Evolutionary conservation across 2,797 vertebrate genomes (phyloP).

Genomic region (Limosa lapponica): DNA sequence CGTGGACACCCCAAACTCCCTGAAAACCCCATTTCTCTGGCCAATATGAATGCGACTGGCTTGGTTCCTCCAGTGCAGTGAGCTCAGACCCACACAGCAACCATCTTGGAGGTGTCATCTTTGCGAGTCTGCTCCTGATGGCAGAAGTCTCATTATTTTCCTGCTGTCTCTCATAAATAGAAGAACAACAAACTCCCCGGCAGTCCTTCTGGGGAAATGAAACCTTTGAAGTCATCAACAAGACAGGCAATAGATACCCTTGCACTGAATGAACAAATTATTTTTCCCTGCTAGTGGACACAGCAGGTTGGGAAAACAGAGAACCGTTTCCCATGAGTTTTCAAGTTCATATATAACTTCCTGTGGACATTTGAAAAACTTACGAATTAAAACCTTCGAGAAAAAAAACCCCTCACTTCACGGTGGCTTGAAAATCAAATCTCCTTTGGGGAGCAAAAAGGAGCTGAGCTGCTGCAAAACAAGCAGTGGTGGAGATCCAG

Average conservation of each 20-base stretch:
- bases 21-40: not conserved
- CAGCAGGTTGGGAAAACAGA: not conserved
- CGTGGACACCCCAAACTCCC: accelerated
- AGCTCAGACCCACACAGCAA: not conserved
- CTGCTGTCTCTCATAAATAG: not conserved
- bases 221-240: not conserved
- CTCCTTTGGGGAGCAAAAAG: not conserved
- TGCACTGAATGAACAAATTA: not conserved
- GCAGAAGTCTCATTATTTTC: not conserved
- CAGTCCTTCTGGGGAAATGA: not conserved
- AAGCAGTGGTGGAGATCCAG: not conserved
- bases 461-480: not conserved
- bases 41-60: accelerated
- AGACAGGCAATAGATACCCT: not conserved
- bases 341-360: not conserved
- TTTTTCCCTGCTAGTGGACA: not conserved
- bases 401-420: accelerated
- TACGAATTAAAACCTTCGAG: not conserved
- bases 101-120: not conserved
- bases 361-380: not conserved
- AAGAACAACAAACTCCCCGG: not conserved
- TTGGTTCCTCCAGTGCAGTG: accelerated
- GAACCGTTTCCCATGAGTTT: not conserved
- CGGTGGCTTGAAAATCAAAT: not conserved
- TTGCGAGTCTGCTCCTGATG: not conserved